phyloP scores from a whole-genome alignment of 2,888 invertebrate species.

The Rhamnusium bicolor region DNA sequence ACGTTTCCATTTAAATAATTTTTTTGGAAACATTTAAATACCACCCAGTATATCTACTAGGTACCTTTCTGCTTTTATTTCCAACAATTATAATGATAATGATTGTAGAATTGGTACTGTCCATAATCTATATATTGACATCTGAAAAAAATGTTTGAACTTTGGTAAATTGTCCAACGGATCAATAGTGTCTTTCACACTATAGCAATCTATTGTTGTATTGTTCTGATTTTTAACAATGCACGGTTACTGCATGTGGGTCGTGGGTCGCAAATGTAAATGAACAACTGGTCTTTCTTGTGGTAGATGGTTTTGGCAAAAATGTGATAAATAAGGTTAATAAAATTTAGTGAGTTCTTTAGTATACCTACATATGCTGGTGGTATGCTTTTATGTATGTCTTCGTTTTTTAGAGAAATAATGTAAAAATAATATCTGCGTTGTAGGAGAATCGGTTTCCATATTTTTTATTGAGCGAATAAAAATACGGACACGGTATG shows the following conservation, averaged over 20 bases:
- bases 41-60: neutral
- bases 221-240: conserved; percentile 8
- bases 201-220: neutral
- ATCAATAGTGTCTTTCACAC: conserved; percentile 9
- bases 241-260: neutral
- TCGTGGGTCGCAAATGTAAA: neutral
- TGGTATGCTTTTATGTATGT: too few species aligned
- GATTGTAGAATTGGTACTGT: too few species aligned
- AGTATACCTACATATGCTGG: too few species aligned
- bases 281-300: neutral
- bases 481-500: too few species aligned
- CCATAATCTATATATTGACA: too few species aligned
- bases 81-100: neutral
- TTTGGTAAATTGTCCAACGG: conserved; percentile 1
- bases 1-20: conserved; percentile 17
- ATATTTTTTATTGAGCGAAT: too few species aligned
- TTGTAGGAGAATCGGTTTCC: too few species aligned
- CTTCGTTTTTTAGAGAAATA: too few species aligned
- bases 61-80: neutral
- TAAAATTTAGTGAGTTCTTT: too few species aligned
- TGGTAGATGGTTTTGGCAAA: neutral
- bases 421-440: too few species aligned
- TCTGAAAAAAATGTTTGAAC: neutral
- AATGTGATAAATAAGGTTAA: too few species aligned
- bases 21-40: neutral